Percentiles rank a stretch among this genome's conserved stretches.
These are phyloP conservation scores for Labia minor DNA, from an alignment of 2,888 invertebrate species.

Conservation along the genomic window DNA sequence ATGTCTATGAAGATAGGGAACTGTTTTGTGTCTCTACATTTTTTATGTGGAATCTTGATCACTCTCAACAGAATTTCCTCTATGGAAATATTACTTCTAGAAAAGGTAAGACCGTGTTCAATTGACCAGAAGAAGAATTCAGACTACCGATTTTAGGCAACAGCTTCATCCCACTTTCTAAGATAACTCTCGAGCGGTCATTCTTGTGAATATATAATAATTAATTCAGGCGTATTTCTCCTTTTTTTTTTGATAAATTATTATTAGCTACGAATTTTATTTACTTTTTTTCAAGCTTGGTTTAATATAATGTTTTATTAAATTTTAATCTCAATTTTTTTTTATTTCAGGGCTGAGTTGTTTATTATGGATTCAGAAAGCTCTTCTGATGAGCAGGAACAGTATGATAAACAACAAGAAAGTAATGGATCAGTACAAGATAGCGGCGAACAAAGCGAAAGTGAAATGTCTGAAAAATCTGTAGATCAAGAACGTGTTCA, in stretches of 20 bases:
- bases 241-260: conserved; percentile 4
- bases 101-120: conserved; percentile 26
- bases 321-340: neutral
- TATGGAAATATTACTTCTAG: conserved; percentile 25
- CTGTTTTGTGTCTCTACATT: conserved; percentile 26
- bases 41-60: conserved; percentile 26
- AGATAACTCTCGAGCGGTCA: neutral
- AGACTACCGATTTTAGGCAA: conserved; percentile 13
- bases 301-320: neutral
- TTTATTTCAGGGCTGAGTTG: neutral
- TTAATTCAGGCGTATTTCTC: neutral
- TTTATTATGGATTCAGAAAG: conserved; percentile 25
- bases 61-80: conserved; percentile 24
- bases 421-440: neutral
- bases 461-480: neutral
- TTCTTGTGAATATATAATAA: neutral
- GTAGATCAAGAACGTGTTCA: conserved; percentile 33
- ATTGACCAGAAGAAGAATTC: conserved; percentile 21
- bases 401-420: conserved; percentile 22
- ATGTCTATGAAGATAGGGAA: conserved; percentile 25
- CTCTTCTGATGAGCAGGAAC: conserved; percentile 23
- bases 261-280: conserved; percentile 9
- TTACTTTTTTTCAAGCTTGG: neutral
- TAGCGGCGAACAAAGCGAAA: conserved; percentile 9
- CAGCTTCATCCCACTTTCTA: neutral